Evolutionary conservation across 2,888 invertebrate genomes (phyloP).

Genomic region (Drosophila percnosoma): DNA sequence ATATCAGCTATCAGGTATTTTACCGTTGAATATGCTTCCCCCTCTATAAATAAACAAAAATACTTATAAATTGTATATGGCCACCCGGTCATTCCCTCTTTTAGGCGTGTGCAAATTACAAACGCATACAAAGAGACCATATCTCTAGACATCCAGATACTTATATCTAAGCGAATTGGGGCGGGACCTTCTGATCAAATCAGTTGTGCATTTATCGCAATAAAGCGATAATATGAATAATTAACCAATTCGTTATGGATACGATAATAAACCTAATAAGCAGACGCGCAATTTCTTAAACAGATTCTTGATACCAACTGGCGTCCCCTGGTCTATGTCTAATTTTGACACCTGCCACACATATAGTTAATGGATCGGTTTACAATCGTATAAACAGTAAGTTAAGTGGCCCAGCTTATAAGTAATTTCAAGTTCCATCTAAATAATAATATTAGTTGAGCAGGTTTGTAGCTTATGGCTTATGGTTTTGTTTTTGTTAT

Average conservation of each 20-base stretch:
- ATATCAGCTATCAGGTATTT: constrained; percentile 37
- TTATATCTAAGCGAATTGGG: not conserved
- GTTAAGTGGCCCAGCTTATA: not conserved
- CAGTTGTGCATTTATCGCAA: constrained; percentile 13
- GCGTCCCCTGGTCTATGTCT: constrained; percentile 42
- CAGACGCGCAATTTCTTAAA: constrained; percentile 5
- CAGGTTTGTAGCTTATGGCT: not conserved
- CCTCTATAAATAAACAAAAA: not conserved
- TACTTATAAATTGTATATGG: constrained; percentile 1
- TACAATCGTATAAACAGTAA: constrained; percentile 11
- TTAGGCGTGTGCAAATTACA: constrained; percentile 42
- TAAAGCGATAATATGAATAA: constrained; percentile 28
- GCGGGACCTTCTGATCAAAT: not conserved
- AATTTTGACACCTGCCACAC: constrained; percentile 28
- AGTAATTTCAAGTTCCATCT: not conserved
- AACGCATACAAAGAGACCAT: constrained; percentile 19
- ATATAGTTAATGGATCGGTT: constrained; percentile 18
- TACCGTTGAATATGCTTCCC: constrained; percentile 19
- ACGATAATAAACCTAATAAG: constrained; percentile 28
- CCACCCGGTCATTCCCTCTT: not conserved
- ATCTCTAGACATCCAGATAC: constrained; percentile 15
- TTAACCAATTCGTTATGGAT: constrained; percentile 29
- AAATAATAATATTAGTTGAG: not conserved
- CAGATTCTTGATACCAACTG: constrained; percentile 37
- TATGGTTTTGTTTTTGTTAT: constrained; percentile 4